Conservation (phyloP, 2,797 vertebrate genomes). For the Parambassis ranga region DNA sequence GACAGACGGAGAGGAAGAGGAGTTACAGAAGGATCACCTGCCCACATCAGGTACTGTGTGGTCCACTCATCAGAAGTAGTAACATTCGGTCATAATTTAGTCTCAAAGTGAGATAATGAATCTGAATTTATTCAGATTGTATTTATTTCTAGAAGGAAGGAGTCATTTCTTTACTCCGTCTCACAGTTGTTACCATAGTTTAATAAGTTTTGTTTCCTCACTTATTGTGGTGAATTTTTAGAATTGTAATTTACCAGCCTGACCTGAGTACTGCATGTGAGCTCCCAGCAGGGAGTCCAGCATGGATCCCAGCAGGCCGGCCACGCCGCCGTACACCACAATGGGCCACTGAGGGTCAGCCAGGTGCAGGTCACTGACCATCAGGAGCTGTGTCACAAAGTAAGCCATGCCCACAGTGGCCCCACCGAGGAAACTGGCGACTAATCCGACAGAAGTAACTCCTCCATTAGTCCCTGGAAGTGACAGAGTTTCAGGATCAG, state of each 20-base stretch:
- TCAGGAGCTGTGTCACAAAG: slow-evolving; percentile 85
- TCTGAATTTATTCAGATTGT: too few relatives aligned
- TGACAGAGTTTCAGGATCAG: too few relatives aligned
- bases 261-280: slow-evolving; percentile 92
- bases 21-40: too few relatives aligned
- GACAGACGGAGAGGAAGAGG: neutral
- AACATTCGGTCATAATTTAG: too few relatives aligned
- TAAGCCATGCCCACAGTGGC: slow-evolving; percentile 85
- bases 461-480: slow-evolving; percentile 92
- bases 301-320: slow-evolving; percentile 91
- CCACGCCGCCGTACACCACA: slow-evolving; percentile 86
- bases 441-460: slow-evolving; percentile 86
- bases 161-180: too few relatives aligned
- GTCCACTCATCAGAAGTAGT: too few relatives aligned
- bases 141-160: too few relatives aligned
- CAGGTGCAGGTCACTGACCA: slow-evolving; percentile 85
- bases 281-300: slow-evolving; percentile 95
- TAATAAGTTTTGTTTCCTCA: too few relatives aligned
- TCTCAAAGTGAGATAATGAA: too few relatives aligned
- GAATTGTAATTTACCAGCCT: neutral
- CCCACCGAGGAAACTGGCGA: slow-evolving; percentile 90
- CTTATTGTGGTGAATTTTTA: too few relatives aligned
- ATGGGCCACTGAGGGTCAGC: slow-evolving; percentile 94
- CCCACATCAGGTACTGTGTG: too few relatives aligned
- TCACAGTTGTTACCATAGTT: too few relatives aligned